A percentile compares a stretch with the other conserved stretches of the same genome.
Evolutionary conservation across 2,797 vertebrate genomes (phyloP).

Genomic region (Prionace glauca): DNA sequence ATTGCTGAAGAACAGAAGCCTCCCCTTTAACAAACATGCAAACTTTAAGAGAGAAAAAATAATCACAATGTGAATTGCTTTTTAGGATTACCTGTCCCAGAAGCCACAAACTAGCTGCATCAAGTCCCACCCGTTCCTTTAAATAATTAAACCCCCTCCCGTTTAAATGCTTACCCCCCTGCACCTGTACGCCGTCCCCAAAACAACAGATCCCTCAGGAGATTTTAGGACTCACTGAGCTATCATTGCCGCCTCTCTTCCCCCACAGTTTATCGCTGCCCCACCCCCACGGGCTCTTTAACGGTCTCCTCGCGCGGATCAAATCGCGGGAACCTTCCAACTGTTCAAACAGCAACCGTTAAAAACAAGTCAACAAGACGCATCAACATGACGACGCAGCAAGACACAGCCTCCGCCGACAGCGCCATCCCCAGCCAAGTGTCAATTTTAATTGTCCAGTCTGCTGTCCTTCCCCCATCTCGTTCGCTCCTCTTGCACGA

Average conservation of each 20-base stretch:
- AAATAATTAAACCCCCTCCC: not conserved
- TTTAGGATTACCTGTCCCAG: not conserved
- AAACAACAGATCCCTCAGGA: not conserved
- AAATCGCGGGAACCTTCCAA: not conserved
- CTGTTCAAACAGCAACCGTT: constrained; percentile 17
- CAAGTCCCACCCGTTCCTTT: too few species aligned
- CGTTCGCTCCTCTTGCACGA: not conserved
- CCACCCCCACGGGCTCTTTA: not conserved
- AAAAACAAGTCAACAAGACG: not conserved
- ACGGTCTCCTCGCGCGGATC: not conserved
- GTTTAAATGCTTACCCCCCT: not conserved
- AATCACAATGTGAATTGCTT: not conserved
- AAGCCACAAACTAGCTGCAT: not conserved
- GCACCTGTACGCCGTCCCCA: too few species aligned
- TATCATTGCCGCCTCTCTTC: not conserved
- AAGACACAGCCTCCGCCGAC: not conserved
- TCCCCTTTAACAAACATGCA: not conserved
- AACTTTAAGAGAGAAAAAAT: not conserved
- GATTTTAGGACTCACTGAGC: not conserved
- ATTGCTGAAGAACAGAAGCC: constrained; percentile 43
- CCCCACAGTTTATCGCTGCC: too few species aligned
- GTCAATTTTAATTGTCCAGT: not conserved
- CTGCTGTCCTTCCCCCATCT: too few species aligned
- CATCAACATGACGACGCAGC: not conserved
- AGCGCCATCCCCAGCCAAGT: not conserved